phyloP scores from a whole-genome alignment of 2,797 vertebrate genomes.

The Danio kyathit region DNA sequence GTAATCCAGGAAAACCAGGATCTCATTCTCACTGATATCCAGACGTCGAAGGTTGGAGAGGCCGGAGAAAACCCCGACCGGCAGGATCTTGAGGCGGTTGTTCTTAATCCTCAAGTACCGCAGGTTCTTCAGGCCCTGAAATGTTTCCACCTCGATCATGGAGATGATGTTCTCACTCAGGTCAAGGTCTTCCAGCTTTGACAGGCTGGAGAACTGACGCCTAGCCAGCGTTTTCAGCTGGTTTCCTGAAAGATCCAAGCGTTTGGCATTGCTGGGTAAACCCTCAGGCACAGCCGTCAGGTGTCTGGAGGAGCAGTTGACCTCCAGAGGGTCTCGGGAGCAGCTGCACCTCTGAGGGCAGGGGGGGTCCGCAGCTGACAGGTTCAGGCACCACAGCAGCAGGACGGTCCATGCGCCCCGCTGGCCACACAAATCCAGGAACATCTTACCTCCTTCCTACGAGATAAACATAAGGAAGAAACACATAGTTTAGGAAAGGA shows the following conservation, averaged over 20 bases:
- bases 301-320: constrained; percentile 84
- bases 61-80: constrained; percentile 85
- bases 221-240: constrained; percentile 84
- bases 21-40: constrained; percentile 89
- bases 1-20: constrained; percentile 89
- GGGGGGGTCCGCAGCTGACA: constrained; percentile 61
- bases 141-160: constrained; percentile 87
- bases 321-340: constrained; percentile 75
- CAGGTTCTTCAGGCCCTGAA: constrained; percentile 84
- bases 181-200: constrained; percentile 86
- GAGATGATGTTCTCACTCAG: constrained; percentile 86
- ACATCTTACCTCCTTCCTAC: constrained; percentile 81
- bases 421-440: constrained; percentile 76
- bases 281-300: constrained; percentile 82
- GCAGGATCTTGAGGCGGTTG: constrained; percentile 88
- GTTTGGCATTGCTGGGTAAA: constrained; percentile 78
- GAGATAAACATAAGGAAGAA: constrained; percentile 13
- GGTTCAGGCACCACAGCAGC: constrained; percentile 72
- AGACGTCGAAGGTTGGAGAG: constrained; percentile 80
- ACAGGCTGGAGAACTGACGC: constrained; percentile 83
- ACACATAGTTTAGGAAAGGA: background rate
- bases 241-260: constrained; percentile 87
- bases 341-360: constrained; percentile 84
- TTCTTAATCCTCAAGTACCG: constrained; percentile 81
- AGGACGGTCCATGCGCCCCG: constrained; percentile 75